Evolutionary conservation across 2,888 invertebrate genomes (phyloP), one percentile per base, ranked within the genome.

Genomic region (Patella ulyssiponensis): DNA sequence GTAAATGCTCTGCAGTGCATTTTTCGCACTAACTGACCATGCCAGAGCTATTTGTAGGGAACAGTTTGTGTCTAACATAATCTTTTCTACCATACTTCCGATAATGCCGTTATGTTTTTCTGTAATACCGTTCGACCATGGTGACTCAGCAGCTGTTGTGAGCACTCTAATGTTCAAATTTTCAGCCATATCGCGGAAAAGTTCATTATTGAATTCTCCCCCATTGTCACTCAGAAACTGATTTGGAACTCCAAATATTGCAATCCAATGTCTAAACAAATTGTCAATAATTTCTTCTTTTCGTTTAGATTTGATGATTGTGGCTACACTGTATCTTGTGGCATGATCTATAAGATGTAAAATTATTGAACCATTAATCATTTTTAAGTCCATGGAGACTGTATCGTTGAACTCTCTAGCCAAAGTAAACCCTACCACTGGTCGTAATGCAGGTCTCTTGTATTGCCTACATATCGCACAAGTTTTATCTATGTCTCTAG

Each of bases 351-450:
- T 71, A 9, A 71, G 9, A n/a, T 27, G 71, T 7, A 71, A 23
- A 27, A 71, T 23, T 4, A 71, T 7, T 27, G 17, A n/a, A 33
- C 44, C 33, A 4, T 23, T 51, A 27, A 17, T 20, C 17, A 23
- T n/a, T 51, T 71, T 71, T 23, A 71, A 71, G 12, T 71, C 71
- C 51, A 71, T 71, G 12, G 71, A 33, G 9, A 71, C 71, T n/a
- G n/a, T 51, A n/a, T 71, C 71, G 27, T 71, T 71, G 27, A 71
- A 71, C 27, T 71, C 44, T 44, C 27, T 71, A 27, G 71, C 71
- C 9, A 71, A 27, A 11, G 17, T 44, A 20, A 58, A 58, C n/a
- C 58, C 9, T n/a, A 58, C 58, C 58, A 58, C 64, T 7, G 64
- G 64, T 64, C 64, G 9, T 20, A 64, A 20, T 7, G 64, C 17